phyloP scores from a whole-genome alignment of 92 coral and sea anemone genomes.

The Paramuricea clavata region DNA sequence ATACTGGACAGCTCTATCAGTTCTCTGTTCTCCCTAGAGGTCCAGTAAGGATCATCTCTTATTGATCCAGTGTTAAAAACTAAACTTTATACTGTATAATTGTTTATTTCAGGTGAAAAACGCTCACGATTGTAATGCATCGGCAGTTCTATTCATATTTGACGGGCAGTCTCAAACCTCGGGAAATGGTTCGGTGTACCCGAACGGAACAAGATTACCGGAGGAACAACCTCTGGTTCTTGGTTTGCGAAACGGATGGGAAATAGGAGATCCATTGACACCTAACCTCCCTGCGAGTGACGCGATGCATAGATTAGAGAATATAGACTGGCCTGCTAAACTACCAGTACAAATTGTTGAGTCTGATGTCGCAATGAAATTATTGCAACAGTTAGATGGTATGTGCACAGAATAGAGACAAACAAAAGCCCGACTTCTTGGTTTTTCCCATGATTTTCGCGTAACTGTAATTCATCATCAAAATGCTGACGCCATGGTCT shows the following conservation, averaged over 20 bases:
- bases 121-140: conserved; percentile 79
- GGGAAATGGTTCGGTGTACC: conserved; percentile 73
- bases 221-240: conserved; percentile 82
- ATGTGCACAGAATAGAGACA: not conserved
- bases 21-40: no score
- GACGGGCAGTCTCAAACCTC: conserved; percentile 57
- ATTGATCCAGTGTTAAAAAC: no score
- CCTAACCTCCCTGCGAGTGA: conserved; percentile 83
- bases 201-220: conserved; percentile 86
- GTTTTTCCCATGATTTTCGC: no score
- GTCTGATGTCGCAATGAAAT: conserved; percentile 84
- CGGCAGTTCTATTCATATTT: conserved; percentile 73
- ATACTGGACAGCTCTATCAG: no score
- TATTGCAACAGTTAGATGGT: conserved; percentile 79
- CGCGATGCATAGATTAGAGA: conserved; percentile 71
- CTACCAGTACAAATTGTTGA: conserved; percentile 94
- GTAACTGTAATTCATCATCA: no score
- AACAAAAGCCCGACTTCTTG: no score
- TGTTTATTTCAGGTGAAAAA: conserved; percentile 61
- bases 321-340: conserved; percentile 58
- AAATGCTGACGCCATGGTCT: no score
- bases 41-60: no score
- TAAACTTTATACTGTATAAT: no score
- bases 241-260: conserved; percentile 53
- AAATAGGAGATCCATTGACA: conserved; percentile 88